Percentiles rank a stretch among this genome's conserved stretches.
Conservation (phyloP, 2,113 vertebrate genomes). For the Lipophrys pholis region DNA sequence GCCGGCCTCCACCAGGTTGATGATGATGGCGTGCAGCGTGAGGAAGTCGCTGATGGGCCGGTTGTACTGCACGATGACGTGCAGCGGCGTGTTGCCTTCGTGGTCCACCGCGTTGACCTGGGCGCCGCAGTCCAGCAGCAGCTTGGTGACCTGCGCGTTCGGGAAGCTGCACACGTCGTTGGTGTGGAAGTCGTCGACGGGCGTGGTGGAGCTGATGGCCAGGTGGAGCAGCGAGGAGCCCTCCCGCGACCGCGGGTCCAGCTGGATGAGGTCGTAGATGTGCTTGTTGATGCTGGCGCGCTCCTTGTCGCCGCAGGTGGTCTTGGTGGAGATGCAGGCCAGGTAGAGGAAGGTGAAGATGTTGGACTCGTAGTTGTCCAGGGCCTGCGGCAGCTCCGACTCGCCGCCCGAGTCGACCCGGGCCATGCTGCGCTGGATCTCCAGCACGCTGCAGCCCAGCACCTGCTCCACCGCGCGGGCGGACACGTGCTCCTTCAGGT, state of each 20-base stretch:
- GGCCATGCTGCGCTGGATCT: conserved; percentile 92
- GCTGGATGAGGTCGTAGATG: conserved; percentile 93
- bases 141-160: conserved; percentile 92
- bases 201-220: conserved; percentile 93
- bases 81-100: conserved; percentile 94
- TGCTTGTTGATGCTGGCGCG: conserved; percentile 93
- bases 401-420: conserved; percentile 84
- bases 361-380: conserved; percentile 95
- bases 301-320: conserved; percentile 87
- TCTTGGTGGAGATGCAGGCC: conserved; percentile 97
- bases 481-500: conserved; percentile 90
- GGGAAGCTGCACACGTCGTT: conserved; percentile 98
- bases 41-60: conserved; percentile 99
- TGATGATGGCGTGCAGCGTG: conserved; percentile 97
- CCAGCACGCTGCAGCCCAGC: conserved; percentile 92
- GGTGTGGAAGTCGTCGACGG: conserved; percentile 97
- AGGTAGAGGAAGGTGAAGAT: conserved; percentile 98
- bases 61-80: conserved; percentile 98
- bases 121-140: conserved; percentile 94
- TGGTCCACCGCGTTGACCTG: conserved; percentile 92
- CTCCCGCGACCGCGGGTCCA: conserved; percentile 92
- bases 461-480: conserved; percentile 92
- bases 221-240: conserved; percentile 92
- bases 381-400: conserved; percentile 84
- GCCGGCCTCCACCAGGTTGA: conserved; percentile 95